Percentiles rank a stretch among this genome's conserved stretches.
Conservation (phyloP, 2,888 invertebrate species). For the Melanotus villosus region DNA sequence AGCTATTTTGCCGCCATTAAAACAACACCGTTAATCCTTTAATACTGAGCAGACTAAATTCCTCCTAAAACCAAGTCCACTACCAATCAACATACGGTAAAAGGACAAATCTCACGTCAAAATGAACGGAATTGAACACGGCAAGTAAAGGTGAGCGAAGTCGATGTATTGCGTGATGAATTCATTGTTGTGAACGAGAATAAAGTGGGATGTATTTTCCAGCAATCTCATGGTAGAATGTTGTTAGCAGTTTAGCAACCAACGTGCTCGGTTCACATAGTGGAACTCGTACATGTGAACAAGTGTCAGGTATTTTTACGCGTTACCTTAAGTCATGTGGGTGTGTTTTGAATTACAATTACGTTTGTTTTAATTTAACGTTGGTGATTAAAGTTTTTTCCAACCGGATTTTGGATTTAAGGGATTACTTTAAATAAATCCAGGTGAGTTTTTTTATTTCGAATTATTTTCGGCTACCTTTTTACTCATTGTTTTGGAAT, state of each 20-base stretch:
- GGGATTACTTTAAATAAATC: neutral
- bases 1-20: neutral
- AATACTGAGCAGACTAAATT: neutral
- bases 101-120: neutral
- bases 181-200: constrained; percentile 29
- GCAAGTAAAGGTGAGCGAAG: constrained; percentile 5
- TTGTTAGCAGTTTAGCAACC: constrained; percentile 39
- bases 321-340: constrained; percentile 24
- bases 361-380: constrained; percentile 9
- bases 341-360: constrained; percentile 30
- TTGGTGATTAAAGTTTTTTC: neutral
- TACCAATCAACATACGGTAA: neutral
- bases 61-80: neutral
- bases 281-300: constrained; percentile 20
- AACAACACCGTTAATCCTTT: neutral
- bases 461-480: too few species aligned
- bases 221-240: constrained; percentile 38
- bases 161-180: constrained; percentile 7
- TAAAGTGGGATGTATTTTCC: constrained; percentile 36
- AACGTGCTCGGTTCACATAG: constrained; percentile 30
- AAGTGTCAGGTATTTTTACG: constrained; percentile 31
- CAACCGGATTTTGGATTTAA: neutral
- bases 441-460: neutral
- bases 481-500: too few species aligned
- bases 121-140: constrained; percentile 9